Conservation (phyloP, 2,113 vertebrate species). For the Ramphastos sulfuratus region DNA sequence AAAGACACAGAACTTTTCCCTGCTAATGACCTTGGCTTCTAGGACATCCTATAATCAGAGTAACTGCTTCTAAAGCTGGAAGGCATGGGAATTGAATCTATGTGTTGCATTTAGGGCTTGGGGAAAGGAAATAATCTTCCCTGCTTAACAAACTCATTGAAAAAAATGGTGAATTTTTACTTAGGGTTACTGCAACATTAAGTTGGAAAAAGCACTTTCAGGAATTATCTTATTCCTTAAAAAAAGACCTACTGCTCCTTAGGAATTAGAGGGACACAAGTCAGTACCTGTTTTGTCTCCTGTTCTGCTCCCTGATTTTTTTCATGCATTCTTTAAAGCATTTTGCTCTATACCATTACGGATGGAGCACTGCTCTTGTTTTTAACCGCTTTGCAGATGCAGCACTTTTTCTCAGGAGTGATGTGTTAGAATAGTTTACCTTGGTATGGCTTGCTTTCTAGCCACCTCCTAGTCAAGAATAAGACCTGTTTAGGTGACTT, state of each 20-base stretch:
- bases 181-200: background rate
- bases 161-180: background rate
- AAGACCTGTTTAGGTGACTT: background rate
- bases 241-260: background rate
- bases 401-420: background rate
- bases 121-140: background rate
- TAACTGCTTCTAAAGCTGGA: background rate
- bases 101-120: background rate
- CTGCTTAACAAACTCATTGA: background rate
- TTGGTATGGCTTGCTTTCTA: background rate
- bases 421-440: background rate
- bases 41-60: background rate
- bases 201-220: background rate
- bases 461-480: background rate
- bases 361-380: background rate
- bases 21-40: background rate
- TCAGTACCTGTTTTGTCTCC: background rate
- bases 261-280: background rate
- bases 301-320: background rate
- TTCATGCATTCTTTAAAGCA: background rate
- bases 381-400: background rate
- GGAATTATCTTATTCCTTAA: background rate
- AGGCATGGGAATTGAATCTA: background rate
- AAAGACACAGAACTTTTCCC: background rate
- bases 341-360: background rate